Evolutionary conservation across 2,113 vertebrate genomes (phyloP).

Genomic region (Ramphastos sulfuratus): DNA sequence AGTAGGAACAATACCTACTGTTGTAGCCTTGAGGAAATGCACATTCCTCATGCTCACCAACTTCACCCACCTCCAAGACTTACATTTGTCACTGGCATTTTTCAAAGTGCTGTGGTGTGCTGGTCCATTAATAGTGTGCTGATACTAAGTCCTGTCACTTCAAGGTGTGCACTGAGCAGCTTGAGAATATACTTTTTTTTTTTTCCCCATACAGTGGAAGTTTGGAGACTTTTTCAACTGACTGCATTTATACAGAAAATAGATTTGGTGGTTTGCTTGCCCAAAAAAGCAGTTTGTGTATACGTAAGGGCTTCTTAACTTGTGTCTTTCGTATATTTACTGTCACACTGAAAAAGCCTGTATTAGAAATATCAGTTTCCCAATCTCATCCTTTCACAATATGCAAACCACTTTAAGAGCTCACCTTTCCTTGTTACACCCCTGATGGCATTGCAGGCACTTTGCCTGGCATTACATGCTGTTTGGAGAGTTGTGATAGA

Average conservation of each 20-base stretch:
- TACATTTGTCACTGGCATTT: background rate
- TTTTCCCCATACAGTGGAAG: background rate
- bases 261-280: background rate
- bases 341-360: too few relatives aligned
- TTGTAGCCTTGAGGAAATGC: background rate
- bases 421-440: background rate
- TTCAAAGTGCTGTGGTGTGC: background rate
- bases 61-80: background rate
- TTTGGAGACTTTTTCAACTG: background rate
- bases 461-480: background rate
- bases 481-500: background rate
- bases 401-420: background rate
- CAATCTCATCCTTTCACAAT: background rate
- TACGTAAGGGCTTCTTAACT: too few relatives aligned
- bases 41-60: background rate
- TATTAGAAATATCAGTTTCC: background rate
- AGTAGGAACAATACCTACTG: background rate
- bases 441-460: background rate
- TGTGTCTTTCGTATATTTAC: background rate
- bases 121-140: background rate
- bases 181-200: background rate
- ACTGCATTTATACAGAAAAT: background rate
- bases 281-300: background rate
- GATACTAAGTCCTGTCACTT: background rate
- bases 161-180: background rate